These are phyloP conservation scores for Malacosoma neustria DNA, from an alignment of 2,888 invertebrate genomes.

Conservation along the genomic window DNA sequence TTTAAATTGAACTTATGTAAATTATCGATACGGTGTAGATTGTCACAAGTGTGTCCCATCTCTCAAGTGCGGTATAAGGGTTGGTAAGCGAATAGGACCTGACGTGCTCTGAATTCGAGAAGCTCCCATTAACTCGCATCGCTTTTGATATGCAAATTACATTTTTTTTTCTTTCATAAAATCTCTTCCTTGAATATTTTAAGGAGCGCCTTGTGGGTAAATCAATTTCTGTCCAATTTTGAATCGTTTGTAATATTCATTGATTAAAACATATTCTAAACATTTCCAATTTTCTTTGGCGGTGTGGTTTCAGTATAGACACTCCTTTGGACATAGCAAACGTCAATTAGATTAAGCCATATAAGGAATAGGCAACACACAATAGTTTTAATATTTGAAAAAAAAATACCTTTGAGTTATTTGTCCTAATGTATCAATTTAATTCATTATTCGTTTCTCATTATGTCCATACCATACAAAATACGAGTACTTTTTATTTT, in stretches of 20 bases:
- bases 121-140: conserved; percentile 58
- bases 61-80: conserved; percentile 51
- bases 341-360: too few species aligned
- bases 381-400: too few species aligned
- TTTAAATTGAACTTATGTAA: too few species aligned
- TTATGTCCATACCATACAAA: too few species aligned
- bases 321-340: too few species aligned
- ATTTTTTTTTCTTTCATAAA: conserved; percentile 59
- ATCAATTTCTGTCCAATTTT: conserved; percentile 40
- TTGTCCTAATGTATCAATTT: too few species aligned
- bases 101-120: conserved; percentile 62
- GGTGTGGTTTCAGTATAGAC: conserved; percentile 28
- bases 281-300: conserved; percentile 31
- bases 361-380: too few species aligned
- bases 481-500: too few species aligned
- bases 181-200: conserved; percentile 68
- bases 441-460: too few species aligned
- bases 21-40: too few species aligned
- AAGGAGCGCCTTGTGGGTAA: conserved; percentile 48
- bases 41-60: conserved; percentile 14
- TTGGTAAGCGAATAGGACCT: conserved; percentile 48
- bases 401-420: too few species aligned
- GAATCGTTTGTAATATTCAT: not conserved
- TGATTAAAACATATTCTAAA: not conserved
- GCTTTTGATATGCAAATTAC: conserved; percentile 71